Evolutionary conservation across 1,140 invertebrate species (phyloP).

Genomic region (Ips typographus): DNA sequence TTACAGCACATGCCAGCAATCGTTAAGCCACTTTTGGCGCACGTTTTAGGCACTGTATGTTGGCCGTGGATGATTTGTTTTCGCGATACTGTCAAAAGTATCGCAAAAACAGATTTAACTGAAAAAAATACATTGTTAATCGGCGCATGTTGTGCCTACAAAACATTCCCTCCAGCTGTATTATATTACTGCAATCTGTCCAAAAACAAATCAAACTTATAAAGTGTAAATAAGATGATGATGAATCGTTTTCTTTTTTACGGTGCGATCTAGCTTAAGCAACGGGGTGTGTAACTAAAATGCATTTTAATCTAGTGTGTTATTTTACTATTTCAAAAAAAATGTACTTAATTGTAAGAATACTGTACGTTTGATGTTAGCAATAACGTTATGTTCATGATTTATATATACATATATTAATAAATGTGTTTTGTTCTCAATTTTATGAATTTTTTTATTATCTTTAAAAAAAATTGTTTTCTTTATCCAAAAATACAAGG

Average conservation of each 20-base stretch:
- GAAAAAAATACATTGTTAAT: not conserved
- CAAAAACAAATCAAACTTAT: slow-evolving; percentile 54
- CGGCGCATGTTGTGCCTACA: slow-evolving; percentile 22
- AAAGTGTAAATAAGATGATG: slow-evolving; percentile 43
- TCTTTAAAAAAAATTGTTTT: too few species aligned
- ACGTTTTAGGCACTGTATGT: slow-evolving; percentile 44
- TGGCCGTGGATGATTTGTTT: slow-evolving; percentile 13
- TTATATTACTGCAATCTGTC: slow-evolving; percentile 53
- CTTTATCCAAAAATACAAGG: too few species aligned
- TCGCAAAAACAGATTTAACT: not conserved
- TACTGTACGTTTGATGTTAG: slow-evolving; percentile 55
- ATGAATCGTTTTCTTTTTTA: slow-evolving; percentile 45
- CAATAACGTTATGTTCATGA: slow-evolving; percentile 50
- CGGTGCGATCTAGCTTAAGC: slow-evolving; percentile 44
- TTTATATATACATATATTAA: slow-evolving; percentile 52
- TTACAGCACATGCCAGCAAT: slow-evolving; percentile 48
- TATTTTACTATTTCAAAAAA: slow-evolving; percentile 52
- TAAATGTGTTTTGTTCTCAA: slow-evolving; percentile 51
- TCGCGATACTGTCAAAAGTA: slow-evolving; percentile 6
- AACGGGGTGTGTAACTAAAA: slow-evolving; percentile 9
- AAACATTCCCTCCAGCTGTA: slow-evolving; percentile 54
- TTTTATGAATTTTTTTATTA: not conserved
- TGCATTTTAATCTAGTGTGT: slow-evolving; percentile 40
- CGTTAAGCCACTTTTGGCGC: slow-evolving; percentile 46
- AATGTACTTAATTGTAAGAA: slow-evolving; percentile 53